Base-by-base conservation (phyloP, 2,113 vertebrate species). In the Scartelaos histophorus region DNA sequence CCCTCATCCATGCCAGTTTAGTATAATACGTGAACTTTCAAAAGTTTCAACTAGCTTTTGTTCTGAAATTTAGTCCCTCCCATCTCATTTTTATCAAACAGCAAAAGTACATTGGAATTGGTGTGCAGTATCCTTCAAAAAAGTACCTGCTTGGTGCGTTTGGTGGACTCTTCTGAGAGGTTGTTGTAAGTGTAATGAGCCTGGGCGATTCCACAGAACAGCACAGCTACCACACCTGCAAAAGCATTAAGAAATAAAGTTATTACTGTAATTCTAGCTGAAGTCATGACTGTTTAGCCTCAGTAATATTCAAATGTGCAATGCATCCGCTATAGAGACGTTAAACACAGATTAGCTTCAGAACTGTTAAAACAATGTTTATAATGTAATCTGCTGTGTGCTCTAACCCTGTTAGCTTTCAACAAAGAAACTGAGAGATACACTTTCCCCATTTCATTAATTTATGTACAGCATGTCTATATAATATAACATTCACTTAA, bases 151-250 rank as follows among this genome's bases (percentile, higher is more conserved):
- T 99, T 99, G 45, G 95, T 96, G 81, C 96, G 94, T 77, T 95
- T 95, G n/a, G 94, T 96, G 24, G 97, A 99, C 76, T 99, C 97
- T 0, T 93, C 94, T 0, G 95, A 98, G 10, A 99, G 90, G 82
- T 99, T 98, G 88, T 98, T 98, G 89, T 95, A 95, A 0, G 97
- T 98, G 75, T 99, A 99, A 90, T 98, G 97, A 25, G 97, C 97
- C 89, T 99, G 97, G 0, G 97, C 96, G 80, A 99, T 98, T 64
- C 96, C 97, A 84, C 97, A 99, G 90, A 97, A 99, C 57, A 99
- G 93, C 71, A 98, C 96, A 0, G 96, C 93, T 22, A 99, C 96
- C n/a, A 99, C 96, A 24, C 96, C 97, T 98, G 90, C 0, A 69
- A 25, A 25, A 70, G 69, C 62, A 71, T 6, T 25, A 35, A 22